Evolutionary conservation across 2,888 invertebrate species (phyloP).

Genomic region (Andrena fulva): DNA sequence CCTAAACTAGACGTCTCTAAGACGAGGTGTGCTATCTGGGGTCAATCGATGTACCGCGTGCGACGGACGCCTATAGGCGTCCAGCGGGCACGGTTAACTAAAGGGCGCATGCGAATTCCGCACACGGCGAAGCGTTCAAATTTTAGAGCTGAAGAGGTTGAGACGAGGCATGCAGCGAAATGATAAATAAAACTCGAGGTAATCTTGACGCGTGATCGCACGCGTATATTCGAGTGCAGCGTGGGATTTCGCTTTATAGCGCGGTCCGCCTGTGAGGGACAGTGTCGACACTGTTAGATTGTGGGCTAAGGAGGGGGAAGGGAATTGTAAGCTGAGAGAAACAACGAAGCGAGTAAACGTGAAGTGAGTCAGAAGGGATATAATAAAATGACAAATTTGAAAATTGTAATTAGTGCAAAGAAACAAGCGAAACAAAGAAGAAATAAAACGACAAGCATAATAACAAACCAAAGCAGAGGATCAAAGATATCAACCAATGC

Average conservation of each 20-base stretch:
- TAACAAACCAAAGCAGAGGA: not conserved
- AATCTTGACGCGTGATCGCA: not conserved
- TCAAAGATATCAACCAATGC: no score
- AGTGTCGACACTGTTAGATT: not conserved
- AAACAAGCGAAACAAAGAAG: not conserved
- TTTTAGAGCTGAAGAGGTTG: not conserved
- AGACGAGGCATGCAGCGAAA: not conserved
- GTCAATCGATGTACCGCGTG: not conserved
- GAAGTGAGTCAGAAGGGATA: not conserved
- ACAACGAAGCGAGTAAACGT: not conserved
- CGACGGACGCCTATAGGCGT: not conserved
- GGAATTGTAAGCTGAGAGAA: not conserved
- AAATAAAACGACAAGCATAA: not conserved
- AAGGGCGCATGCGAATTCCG: not conserved
- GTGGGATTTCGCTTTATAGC: not conserved
- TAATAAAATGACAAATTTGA: not conserved
- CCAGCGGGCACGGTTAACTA: not conserved
- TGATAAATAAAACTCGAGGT: no score
- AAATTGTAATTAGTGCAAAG: not conserved
- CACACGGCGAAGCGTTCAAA: not conserved
- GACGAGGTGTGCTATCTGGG: no score
- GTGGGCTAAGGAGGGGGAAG: conserved; percentile 1
- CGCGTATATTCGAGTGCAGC: not conserved
- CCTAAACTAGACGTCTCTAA: no score
- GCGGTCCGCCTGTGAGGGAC: not conserved